Evolutionary conservation across 1,140 invertebrate genomes (phyloP).

Genomic region (Neodiprion pinetum): DNA sequence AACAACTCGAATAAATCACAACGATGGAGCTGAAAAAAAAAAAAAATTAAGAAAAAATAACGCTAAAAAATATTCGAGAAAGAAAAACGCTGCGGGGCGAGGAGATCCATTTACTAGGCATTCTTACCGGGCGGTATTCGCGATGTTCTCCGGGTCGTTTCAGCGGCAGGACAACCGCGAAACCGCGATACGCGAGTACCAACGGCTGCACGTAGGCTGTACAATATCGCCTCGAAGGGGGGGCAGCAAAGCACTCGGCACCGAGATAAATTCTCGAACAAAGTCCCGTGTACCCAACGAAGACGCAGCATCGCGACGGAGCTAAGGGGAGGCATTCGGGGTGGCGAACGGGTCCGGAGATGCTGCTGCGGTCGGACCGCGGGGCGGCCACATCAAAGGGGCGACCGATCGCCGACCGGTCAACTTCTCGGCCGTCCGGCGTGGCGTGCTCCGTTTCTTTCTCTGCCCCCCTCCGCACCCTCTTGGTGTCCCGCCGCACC

Average conservation of each 20-base stretch:
- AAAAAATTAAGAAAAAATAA: too few relatives aligned
- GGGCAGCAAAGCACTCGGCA: not conserved
- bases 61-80: not conserved
- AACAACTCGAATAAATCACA: too few relatives aligned
- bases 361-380: not conserved
- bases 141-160: not conserved
- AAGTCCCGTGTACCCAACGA: not conserved
- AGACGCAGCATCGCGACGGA: not conserved
- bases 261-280: not conserved
- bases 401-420: not conserved
- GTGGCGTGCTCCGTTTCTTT: slow-evolving; percentile 6
- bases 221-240: not conserved
- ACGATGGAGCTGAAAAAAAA: too few relatives aligned
- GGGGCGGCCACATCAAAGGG: not conserved
- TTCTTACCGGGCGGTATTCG: not conserved
- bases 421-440: not conserved
- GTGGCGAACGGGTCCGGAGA: slow-evolving; percentile 21
- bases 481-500: not conserved
- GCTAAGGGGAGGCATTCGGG: not conserved
- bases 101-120: not conserved
- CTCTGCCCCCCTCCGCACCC: not conserved
- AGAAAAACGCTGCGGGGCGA: not conserved
- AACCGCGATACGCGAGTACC: not conserved
- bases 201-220: too few relatives aligned
- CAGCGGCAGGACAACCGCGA: not conserved